Evolutionary conservation across 1,140 invertebrate genomes (phyloP).

Genomic region (Phymorhynchus buccinoides): DNA sequence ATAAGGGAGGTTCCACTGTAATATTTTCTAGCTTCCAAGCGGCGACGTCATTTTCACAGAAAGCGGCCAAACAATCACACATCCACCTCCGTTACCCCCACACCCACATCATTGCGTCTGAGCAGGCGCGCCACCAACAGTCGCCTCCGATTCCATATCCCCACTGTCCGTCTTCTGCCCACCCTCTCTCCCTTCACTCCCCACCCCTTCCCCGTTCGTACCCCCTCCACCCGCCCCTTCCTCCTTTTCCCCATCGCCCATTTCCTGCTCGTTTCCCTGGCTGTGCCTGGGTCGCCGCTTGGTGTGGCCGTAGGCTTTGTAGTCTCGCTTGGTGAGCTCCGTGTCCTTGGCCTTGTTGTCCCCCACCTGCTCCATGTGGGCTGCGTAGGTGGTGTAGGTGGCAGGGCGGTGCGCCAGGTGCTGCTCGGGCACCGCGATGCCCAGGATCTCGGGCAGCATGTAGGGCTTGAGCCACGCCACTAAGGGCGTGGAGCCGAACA

Average conservation of each 20-base stretch:
- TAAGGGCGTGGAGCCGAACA: constrained; percentile 84
- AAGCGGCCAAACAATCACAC: not conserved
- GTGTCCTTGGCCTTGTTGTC: constrained; percentile 36
- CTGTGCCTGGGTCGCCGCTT: not conserved
- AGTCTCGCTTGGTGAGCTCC: not conserved
- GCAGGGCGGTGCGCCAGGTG: constrained; percentile 62
- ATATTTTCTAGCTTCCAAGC: too few relatives aligned
- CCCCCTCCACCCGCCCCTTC: not conserved
- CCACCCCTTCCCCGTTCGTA: not conserved
- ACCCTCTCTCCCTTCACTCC: not conserved
- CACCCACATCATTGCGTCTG: not conserved
- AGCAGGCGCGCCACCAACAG: not conserved
- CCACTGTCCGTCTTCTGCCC: not conserved
- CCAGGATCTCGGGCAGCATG: constrained; percentile 87
- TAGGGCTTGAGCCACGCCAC: constrained; percentile 91
- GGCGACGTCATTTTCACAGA: not conserved
- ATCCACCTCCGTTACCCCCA: not conserved
- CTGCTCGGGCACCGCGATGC: constrained; percentile 74
- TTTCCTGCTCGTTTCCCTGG: not conserved
- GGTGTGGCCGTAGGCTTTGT: constrained; percentile 4
- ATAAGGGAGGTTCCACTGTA: too few relatives aligned
- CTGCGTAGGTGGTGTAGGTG: constrained; percentile 62
- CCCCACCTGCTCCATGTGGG: constrained; percentile 59
- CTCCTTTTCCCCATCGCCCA: not conserved
- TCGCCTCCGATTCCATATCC: constrained; percentile 4